Evolutionary conservation across 2,797 vertebrate species (phyloP), one percentile per base, ranked within the genome.

Genomic region (Knipowitschia caucasica): DNA sequence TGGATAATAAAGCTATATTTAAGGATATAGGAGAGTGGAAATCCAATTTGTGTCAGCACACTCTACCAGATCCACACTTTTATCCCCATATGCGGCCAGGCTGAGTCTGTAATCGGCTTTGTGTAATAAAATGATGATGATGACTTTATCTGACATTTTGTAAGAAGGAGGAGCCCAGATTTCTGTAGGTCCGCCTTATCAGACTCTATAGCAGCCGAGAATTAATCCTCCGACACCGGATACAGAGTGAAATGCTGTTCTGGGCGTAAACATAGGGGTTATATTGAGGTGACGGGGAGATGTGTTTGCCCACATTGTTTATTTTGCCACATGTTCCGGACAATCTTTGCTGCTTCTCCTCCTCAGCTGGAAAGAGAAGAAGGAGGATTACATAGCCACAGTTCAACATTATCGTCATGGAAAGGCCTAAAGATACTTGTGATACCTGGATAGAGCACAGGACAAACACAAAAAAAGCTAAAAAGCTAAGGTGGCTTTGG

Each of bases 71-170:
- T 86, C 78, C 82, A 63, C 68, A 82, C 78, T 82, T 84, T 85
- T 82, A 88, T 86, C 76, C 86, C 75, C 58, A 62, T 34, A 56
- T 17, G 64, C 47, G 78, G 67, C 70, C 67, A n/a, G 74, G 81
- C 78, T 81, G 58, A 63, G 70, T 77, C 72, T 85, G 81, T 87
- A 90, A 91, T 89, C 86, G 80, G 80, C 86, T 89, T 88, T 88
- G 74, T 89, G 85, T 82, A 87, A 86, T 88, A 89, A 84, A 87
- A 83, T 84, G 83, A 86, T 85, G 83, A 86, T 81, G 86, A 87
- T 90, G 88, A 92, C 86, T 89, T 87, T 90, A 91, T 88, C 88
- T 90, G 88, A 90, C 88, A 87, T 89, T n/a, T 89, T 88, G 71
- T 75, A 65, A 82, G 82, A 81, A 81, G 78, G 80, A 75, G 75